phyloP scores from a whole-genome alignment of 2,797 vertebrate species.

The Lacerta bilineata region DNA sequence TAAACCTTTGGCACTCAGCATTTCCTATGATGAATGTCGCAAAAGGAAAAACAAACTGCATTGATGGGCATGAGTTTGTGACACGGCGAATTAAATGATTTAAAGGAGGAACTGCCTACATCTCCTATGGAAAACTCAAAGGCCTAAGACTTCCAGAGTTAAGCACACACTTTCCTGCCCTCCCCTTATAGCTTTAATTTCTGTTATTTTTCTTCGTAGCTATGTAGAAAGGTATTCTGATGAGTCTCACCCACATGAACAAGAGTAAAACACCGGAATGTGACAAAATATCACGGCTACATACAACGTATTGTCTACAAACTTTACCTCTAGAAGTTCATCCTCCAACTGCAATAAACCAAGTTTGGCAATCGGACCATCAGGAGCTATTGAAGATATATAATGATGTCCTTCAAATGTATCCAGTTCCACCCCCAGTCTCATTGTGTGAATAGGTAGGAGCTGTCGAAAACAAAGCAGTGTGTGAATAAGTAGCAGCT shows the following conservation, averaged over 20 bases:
- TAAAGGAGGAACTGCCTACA: too few relatives aligned
- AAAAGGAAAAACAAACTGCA: slow-evolving; percentile 49
- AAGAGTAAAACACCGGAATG: neutral
- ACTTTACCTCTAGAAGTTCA: slow-evolving; percentile 93
- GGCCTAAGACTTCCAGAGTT: neutral
- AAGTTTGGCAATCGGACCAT: slow-evolving; percentile 87
- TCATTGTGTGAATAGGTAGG: slow-evolving; percentile 92
- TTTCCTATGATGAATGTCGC: neutral
- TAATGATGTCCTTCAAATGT: slow-evolving; percentile 97
- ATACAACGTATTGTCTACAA: neutral
- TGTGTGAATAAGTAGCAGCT: too few relatives aligned
- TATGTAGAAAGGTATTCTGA: neutral
- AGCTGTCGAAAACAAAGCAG: slow-evolving; percentile 78
- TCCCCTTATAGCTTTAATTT: neutral
- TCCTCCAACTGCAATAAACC: slow-evolving; percentile 90
- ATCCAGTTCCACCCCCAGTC: slow-evolving; percentile 94
- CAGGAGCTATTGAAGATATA: slow-evolving; percentile 91
- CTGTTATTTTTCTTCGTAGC: neutral
- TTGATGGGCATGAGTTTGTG: slow-evolving; percentile 33
- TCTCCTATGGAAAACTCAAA: too few relatives aligned
- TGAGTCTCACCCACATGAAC: neutral
- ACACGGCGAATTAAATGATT: slow-evolving; percentile 62
- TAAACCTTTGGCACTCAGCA: neutral
- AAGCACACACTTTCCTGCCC: neutral
- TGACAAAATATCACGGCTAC: neutral